phyloP scores from a whole-genome alignment of 2,797 vertebrate species.

The Enteromius thamalakanensis region DNA sequence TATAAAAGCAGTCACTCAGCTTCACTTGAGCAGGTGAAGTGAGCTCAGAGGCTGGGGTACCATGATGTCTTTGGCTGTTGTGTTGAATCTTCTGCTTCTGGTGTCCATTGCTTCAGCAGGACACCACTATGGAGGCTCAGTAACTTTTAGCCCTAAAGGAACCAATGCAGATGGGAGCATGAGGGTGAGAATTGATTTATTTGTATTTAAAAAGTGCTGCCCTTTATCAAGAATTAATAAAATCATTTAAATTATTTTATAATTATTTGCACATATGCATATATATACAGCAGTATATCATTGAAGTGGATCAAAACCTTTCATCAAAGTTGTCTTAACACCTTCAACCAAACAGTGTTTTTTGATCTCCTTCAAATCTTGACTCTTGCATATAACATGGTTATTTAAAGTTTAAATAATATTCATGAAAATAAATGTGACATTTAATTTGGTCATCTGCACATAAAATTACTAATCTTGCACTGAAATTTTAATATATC shows the following conservation, averaged over 20 bases:
- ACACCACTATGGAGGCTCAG: constrained; percentile 40
- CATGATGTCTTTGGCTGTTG: constrained; percentile 43
- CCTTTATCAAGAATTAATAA: background rate
- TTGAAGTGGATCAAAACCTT: too few species aligned
- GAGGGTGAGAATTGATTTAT: constrained; percentile 27
- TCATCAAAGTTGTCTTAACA: too few species aligned
- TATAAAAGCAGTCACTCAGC: background rate
- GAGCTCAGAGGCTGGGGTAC: background rate
- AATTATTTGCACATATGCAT: too few species aligned
- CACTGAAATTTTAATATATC: too few species aligned
- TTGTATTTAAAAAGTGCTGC: background rate
- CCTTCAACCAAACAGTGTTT: too few species aligned
- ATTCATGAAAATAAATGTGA: background rate
- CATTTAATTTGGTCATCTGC: background rate
- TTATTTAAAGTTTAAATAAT: background rate
- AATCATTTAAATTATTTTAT: background rate
- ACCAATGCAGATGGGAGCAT: constrained; percentile 31
- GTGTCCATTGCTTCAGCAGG: constrained; percentile 41
- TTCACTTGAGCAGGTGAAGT: background rate
- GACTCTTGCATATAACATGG: background rate
- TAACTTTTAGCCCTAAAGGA: constrained; percentile 53
- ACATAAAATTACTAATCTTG: background rate
- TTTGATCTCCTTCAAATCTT: too few species aligned
- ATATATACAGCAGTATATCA: too few species aligned
- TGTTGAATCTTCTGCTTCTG: constrained; percentile 52